These are phyloP conservation scores for Ichneumon xanthorius DNA, from an alignment of 2,888 invertebrate genomes.

Conservation along the genomic window DNA sequence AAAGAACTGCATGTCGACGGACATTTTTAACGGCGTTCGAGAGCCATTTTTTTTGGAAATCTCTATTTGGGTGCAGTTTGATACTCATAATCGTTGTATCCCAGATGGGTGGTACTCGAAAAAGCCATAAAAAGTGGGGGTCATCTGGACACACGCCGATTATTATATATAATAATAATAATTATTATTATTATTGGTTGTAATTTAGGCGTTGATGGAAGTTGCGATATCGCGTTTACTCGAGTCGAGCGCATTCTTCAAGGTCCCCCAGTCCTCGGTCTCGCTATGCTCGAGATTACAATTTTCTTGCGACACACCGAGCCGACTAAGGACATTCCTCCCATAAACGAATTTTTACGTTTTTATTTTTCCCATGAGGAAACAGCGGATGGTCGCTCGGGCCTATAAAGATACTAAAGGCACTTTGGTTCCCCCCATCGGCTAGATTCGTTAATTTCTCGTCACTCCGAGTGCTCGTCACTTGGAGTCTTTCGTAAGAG, in stretches of 20 bases:
- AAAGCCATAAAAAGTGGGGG: too few species aligned
- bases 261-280: neutral
- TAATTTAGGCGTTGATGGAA: too few species aligned
- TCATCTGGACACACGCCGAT: too few species aligned
- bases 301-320: neutral
- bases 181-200: too few species aligned
- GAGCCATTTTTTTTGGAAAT: too few species aligned
- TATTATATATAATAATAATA: too few species aligned
- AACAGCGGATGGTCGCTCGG: slow-evolving; percentile 10
- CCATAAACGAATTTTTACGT: slow-evolving; percentile 15
- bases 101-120: too few species aligned
- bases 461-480: slow-evolving; percentile 45
- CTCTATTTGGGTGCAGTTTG: too few species aligned
- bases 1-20: too few species aligned
- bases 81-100: too few species aligned
- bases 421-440: slow-evolving; percentile 36
- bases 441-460: slow-evolving; percentile 34
- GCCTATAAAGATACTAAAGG: slow-evolving; percentile 50
- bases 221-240: neutral
- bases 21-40: too few species aligned
- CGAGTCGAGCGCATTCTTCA: neutral
- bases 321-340: slow-evolving; percentile 4
- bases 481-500: slow-evolving; percentile 12
- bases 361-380: neutral
- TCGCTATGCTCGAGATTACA: neutral